These are phyloP conservation scores for Hydropotes inermis DNA, from an alignment of 2,113 vertebrate species.

Conservation along the genomic window DNA sequence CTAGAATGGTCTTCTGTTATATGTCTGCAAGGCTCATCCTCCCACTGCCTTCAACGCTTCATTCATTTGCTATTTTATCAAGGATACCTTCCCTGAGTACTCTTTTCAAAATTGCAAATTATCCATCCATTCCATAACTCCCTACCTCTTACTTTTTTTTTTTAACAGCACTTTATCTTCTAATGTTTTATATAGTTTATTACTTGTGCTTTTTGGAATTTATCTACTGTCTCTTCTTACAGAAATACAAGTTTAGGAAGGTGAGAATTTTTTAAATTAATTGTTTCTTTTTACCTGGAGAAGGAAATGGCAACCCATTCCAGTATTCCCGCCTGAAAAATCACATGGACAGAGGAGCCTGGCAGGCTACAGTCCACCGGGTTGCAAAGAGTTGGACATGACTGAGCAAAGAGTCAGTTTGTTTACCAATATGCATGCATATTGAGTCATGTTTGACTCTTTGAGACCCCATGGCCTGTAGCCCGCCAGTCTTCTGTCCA, in stretches of 20 bases:
- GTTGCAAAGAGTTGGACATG: background rate
- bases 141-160: background rate
- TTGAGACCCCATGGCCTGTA: background rate
- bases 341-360: background rate
- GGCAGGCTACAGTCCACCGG: background rate
- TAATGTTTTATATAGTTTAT: background rate
- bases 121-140: background rate
- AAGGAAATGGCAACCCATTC: background rate
- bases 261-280: background rate
- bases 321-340: background rate
- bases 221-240: background rate
- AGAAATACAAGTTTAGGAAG: background rate
- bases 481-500: background rate
- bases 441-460: background rate
- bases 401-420: background rate
- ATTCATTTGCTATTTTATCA: background rate
- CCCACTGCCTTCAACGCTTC: background rate
- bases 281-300: background rate
- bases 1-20: background rate
- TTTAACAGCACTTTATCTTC: background rate
- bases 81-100: background rate
- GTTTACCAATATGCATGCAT: background rate
- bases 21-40: background rate
- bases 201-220: background rate
- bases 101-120: background rate